Base-by-base conservation (phyloP, 2,797 vertebrate species). In the Spinus olivaceus region DNA sequence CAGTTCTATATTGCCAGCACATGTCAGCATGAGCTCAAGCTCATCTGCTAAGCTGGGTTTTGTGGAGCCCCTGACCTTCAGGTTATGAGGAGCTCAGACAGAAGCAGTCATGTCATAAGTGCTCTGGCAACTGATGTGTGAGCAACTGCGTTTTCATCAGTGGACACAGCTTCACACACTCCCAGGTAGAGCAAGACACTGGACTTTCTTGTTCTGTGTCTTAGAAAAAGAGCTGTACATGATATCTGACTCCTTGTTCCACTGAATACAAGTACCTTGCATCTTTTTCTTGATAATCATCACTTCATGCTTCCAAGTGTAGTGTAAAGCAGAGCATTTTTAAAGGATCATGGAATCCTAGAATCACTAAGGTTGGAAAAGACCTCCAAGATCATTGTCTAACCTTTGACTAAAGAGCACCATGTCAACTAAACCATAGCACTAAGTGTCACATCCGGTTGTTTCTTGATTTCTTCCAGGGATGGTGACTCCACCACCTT, bases 51-150 rank as follows among this genome's bases (percentile, higher is more conserved):
- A 2, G 33, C n/a, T 64, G 76, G n/a, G 25, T 22, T 71, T 81
- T 44, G 51, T 17, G 11, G n/a, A 37, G 35, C 13, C 27, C 21
- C 23, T 27, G 32, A 64, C 56, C 56, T 56, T 86, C 47, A 56
- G 51, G 3, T 60, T 51, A 11, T 19, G 69, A 56, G 19, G 23
- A 88, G 53, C 77, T 83, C 61, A 70, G 49, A 17, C 14, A 69
- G 61, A n/a, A 59, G 32, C 2, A 6, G 17, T 32, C 64, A n/a
- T 0, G 0, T 47, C 0, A 0, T 37, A 4, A 3, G 2, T 74
- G 53, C 41, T 60, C 0, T 2, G 5, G 50, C n/a, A 67, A 4
- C 47, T 54, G 63, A 13, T 24, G 9, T 46, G 32, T 27, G n/a
- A 91, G 65, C 56, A 42, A 24, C 14, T 39, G 19, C n/a, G 4